Conservation (phyloP, 2,888 invertebrate genomes). For the Drosophila melanosoma region DNA sequence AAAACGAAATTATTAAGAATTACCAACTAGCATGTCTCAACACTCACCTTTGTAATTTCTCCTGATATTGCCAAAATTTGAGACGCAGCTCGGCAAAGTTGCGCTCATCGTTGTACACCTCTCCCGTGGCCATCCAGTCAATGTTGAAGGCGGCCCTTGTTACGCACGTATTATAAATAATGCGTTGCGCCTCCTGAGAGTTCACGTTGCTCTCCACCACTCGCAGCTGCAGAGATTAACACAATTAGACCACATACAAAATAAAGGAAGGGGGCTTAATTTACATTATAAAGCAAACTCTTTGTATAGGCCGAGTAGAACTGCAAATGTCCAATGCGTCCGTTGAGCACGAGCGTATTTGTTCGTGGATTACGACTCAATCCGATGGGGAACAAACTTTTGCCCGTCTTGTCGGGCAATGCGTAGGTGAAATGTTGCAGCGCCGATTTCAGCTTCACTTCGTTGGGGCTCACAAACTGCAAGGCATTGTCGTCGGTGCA, state of each 20-base stretch:
- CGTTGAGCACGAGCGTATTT: conserved; percentile 89
- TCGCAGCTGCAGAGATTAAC: conserved; percentile 86
- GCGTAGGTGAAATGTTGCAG: conserved; percentile 90
- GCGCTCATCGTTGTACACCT: conserved; percentile 87
- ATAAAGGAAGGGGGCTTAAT: conserved; percentile 49
- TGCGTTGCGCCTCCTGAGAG: conserved; percentile 87
- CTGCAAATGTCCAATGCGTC: conserved; percentile 90
- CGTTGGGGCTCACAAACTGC: conserved; percentile 86
- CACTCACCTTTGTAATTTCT: conserved; percentile 87
- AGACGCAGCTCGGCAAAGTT: conserved; percentile 88
- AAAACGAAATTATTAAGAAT: not conserved
- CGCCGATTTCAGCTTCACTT: conserved; percentile 86
- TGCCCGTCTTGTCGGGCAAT: conserved; percentile 85
- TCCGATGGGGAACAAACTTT: conserved; percentile 84
- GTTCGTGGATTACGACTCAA: conserved; percentile 87
- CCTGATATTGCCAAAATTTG: conserved; percentile 91
- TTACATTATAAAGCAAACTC: conserved; percentile 90
- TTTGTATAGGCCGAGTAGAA: conserved; percentile 89
- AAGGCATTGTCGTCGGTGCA: conserved; percentile 90
- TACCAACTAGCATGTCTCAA: not conserved
- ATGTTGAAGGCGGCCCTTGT: conserved; percentile 88
- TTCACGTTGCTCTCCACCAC: conserved; percentile 90
- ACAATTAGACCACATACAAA: not conserved
- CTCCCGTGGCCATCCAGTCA: conserved; percentile 91
- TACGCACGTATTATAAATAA: conserved; percentile 88